These are phyloP conservation scores for Myiagra hebetior DNA, from an alignment of 2,113 vertebrate species.

Conservation along the genomic window DNA sequence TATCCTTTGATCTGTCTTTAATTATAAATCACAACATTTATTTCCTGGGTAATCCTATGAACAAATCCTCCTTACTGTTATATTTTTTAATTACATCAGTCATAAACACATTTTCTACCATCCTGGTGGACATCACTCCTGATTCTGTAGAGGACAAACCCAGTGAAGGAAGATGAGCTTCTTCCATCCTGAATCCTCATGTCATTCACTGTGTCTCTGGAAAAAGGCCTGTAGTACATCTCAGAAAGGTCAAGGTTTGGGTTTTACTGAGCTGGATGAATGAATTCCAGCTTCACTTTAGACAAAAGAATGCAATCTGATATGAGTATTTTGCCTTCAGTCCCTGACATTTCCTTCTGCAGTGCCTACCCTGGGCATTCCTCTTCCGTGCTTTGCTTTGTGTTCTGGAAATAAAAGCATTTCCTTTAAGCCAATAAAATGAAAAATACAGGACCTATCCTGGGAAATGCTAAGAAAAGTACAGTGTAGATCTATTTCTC, in stretches of 20 bases:
- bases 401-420: background rate
- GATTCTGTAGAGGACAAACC: background rate
- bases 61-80: background rate
- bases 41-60: background rate
- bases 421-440: background rate
- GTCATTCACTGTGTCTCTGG: background rate
- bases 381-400: background rate
- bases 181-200: background rate
- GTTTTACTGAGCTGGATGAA: background rate
- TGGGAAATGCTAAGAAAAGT: background rate
- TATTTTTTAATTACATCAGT: background rate
- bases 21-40: background rate
- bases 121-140: background rate
- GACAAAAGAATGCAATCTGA: background rate
- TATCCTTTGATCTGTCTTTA: background rate
- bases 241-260: background rate
- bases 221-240: background rate
- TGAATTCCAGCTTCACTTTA: background rate
- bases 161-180: background rate
- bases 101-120: background rate
- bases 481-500: background rate
- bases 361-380: background rate
- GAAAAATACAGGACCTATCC: background rate
- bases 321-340: background rate
- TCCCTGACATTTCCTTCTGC: background rate